A percentile compares a stretch with the other conserved stretches of the same genome.
phyloP scores from a whole-genome alignment of 2,888 invertebrate species.

The Apotomis turbidana region DNA sequence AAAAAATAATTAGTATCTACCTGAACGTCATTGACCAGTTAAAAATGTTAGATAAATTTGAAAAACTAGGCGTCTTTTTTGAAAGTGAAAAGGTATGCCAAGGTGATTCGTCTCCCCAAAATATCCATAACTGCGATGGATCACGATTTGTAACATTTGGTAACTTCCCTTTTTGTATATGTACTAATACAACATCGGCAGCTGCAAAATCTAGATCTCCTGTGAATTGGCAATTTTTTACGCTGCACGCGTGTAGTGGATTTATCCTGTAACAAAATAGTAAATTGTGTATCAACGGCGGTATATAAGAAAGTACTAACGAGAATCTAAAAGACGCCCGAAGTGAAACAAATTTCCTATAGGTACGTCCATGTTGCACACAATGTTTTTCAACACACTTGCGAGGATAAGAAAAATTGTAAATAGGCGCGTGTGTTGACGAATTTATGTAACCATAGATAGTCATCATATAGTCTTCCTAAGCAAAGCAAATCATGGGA shows the following conservation, averaged over 20 bases:
- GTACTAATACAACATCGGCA: slow-evolving; percentile 86
- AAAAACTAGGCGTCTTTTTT: slow-evolving; percentile 57
- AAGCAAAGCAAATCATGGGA: too few species aligned
- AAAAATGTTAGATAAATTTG: slow-evolving; percentile 84
- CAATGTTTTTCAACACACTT: too few species aligned
- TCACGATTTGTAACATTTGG: slow-evolving; percentile 57
- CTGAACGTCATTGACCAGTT: slow-evolving; percentile 89
- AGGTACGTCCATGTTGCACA: too few species aligned
- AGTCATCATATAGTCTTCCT: too few species aligned
- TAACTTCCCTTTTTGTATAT: slow-evolving; percentile 75
- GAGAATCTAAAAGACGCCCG: too few species aligned
- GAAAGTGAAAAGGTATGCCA: slow-evolving; percentile 80
- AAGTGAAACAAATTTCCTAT: too few species aligned
- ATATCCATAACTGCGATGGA: slow-evolving; percentile 86
- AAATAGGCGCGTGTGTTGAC: too few species aligned
- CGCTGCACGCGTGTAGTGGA: slow-evolving; percentile 84
- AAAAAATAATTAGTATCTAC: slow-evolving; percentile 45
- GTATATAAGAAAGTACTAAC: too few species aligned
- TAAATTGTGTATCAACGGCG: neutral
- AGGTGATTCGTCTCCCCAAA: slow-evolving; percentile 88
- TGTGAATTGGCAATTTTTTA: slow-evolving; percentile 85
- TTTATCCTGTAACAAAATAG: slow-evolving; percentile 50
- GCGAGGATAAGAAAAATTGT: too few species aligned
- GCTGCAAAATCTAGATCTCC: slow-evolving; percentile 72
- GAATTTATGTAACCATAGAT: too few species aligned